phyloP scores from a whole-genome alignment of 1,140 invertebrate species.

The Rhagoletis pomonella region DNA sequence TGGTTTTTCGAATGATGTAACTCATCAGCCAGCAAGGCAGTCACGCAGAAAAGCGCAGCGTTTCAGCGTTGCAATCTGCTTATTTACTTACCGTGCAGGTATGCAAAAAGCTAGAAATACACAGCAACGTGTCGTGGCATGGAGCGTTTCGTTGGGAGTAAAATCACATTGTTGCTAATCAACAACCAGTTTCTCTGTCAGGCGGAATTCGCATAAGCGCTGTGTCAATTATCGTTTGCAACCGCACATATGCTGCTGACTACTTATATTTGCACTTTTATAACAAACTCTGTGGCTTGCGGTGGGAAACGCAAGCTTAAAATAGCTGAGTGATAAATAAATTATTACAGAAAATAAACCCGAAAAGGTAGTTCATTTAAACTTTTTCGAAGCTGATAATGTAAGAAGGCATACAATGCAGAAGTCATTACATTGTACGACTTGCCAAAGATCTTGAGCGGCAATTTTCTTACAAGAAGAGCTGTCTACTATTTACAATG shows the following conservation, averaged over 20 bases:
- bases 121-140: not conserved
- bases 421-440: no score
- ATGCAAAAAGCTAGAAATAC: not conserved
- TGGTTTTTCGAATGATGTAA: conserved; percentile 31
- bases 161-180: conserved; percentile 38
- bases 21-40: not conserved
- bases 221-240: not conserved
- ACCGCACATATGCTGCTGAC: not conserved
- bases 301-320: not conserved
- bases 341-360: no score
- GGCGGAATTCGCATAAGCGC: not conserved
- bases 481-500: no score
- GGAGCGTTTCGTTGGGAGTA: not conserved
- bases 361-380: no score
- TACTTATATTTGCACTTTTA: not conserved
- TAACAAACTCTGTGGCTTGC: not conserved
- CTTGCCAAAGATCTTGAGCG: no score
- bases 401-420: no score
- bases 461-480: no score
- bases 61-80: not conserved
- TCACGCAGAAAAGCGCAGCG: not conserved
- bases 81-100: not conserved
- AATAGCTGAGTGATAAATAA: not conserved
- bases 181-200: not conserved
- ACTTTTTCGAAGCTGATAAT: no score